Conservation (phyloP, 2,113 vertebrate genomes). For the Herpetotheres cachinnans region DNA sequence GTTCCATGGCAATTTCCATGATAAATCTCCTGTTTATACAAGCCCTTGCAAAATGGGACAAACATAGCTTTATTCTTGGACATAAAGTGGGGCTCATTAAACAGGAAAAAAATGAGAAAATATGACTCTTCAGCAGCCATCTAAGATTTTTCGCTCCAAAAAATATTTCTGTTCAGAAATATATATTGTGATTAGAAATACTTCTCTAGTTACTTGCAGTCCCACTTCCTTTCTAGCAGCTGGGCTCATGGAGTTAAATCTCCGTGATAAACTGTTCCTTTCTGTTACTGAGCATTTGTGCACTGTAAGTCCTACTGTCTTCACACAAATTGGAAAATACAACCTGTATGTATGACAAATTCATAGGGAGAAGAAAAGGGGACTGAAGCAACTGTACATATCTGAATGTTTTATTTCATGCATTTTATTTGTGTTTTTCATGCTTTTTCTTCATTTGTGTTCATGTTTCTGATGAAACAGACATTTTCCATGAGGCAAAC, state of each 20-base stretch:
- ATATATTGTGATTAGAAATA: neutral
- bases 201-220: neutral
- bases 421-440: neutral
- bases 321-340: neutral
- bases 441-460: neutral
- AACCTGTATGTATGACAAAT: neutral
- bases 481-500: neutral
- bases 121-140: neutral
- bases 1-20: neutral
- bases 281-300: neutral
- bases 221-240: neutral
- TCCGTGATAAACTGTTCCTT: neutral
- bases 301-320: neutral
- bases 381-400: neutral
- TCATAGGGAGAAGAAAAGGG: neutral
- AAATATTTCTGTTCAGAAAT: neutral
- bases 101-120: neutral
- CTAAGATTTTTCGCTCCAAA: neutral
- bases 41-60: neutral
- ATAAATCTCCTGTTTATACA: neutral
- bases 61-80: neutral
- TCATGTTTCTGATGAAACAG: neutral
- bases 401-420: neutral
- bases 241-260: neutral
- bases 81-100: neutral